phyloP scores from a whole-genome alignment of 2,113 vertebrate genomes.

The Indicator indicator region DNA sequence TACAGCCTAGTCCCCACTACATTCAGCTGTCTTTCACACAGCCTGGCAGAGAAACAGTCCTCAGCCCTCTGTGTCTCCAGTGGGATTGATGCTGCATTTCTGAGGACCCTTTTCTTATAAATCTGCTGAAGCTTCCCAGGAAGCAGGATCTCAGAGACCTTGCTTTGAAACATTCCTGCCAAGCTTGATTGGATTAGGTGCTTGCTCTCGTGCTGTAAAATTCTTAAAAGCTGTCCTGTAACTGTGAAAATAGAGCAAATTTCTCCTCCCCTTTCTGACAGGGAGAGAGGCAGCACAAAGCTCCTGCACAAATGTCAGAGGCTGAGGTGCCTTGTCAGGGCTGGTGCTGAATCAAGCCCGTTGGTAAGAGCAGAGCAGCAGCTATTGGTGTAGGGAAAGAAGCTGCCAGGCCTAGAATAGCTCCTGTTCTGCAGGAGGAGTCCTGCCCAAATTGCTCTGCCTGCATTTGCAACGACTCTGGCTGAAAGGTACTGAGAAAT shows the following conservation, averaged over 20 bases:
- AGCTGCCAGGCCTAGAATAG: not conserved
- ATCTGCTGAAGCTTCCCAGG: not conserved
- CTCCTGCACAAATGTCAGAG: not conserved
- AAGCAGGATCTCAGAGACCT: not conserved
- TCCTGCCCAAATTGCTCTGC: not conserved
- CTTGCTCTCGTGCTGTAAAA: not conserved
- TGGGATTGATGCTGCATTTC: not conserved
- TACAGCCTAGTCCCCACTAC: not conserved
- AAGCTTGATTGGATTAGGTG: conserved; percentile 41
- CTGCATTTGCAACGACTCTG: not conserved
- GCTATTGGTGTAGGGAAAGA: not conserved
- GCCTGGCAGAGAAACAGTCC: not conserved
- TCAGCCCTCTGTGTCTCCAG: not conserved
- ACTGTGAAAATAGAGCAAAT: conserved; percentile 8
- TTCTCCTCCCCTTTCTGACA: not conserved
- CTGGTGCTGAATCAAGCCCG: not conserved
- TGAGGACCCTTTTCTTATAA: not conserved
- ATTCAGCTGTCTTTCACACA: not conserved
- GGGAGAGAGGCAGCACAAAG: not conserved
- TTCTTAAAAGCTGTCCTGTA: conserved; percentile 28
- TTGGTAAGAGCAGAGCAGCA: not conserved
- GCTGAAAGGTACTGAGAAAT: not conserved
- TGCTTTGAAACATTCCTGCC: conserved; percentile 11
- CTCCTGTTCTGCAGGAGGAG: not conserved
- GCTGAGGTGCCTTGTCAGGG: not conserved